Base-by-base conservation (phyloP, 92 coral and sea anemone genomes). In the Umimayanthus chanpuru region DNA sequence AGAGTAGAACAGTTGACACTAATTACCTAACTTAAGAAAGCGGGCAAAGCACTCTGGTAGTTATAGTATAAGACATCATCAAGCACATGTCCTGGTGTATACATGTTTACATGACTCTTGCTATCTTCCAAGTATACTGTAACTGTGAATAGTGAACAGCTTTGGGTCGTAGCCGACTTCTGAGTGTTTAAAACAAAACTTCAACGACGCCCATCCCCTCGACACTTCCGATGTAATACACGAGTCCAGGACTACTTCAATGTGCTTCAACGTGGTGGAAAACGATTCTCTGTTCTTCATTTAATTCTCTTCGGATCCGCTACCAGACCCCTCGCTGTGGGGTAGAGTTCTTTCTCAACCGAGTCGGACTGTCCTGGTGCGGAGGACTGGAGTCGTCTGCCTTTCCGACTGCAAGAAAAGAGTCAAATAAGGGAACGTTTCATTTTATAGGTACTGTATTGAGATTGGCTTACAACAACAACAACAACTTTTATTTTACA, bases 301-400 rank as follows among this genome's bases (percentile, higher is more conserved):
- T 83, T 83, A 20, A 88, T 75, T 85, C 96, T 91, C 76, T 90
- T 91, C 81, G 94, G 92, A 36, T 93, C 93, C 25, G 96, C 92
- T 11, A 97, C 95, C 80, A 97, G 92, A 26, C 99, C 99, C 56
- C 99, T 94, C 25, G 99, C 98, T 65, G 94, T 97, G 21, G 99
- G 99, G 82, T 94, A 97, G 91, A 95, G 94, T 80, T 94, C 92
- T 39, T 90, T 88, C 67, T 91, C 94, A 0, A 91, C 80, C 67
- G 94, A 36, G 8, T 94, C 95, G 15, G 90, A 82, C 50, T 82
- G 94, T 73, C 85, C 92, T 58, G 98, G 94, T 39, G 92, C 90
- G 7, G 96, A 85, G 68, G 96, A 78, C 67, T 89, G 98, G 66
- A 98, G 97, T 36, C 98, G 90, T 88, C 95, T 92, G 78, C 98